Base-by-base conservation (phyloP, 1,140 invertebrate genomes). In the Pectinophora gossypiella region DNA sequence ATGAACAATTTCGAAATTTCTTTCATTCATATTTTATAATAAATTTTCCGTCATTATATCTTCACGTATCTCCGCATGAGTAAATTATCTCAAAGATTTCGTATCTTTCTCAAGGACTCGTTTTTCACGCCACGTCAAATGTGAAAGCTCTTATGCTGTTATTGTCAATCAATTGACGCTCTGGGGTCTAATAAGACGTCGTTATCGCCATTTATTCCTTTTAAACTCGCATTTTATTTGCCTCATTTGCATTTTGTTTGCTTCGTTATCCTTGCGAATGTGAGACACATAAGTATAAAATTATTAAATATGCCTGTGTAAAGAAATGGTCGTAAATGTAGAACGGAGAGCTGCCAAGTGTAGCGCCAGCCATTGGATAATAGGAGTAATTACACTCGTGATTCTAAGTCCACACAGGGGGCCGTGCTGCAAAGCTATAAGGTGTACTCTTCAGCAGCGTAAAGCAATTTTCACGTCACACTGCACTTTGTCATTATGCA, bases 401-500 rank as follows among this genome's bases (percentile, higher is more conserved):
- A 46, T 48, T 54, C 20, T 54, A 53, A 53, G 56, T 44, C 23
- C 44, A 52, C 45, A n/a, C 36, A 38, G 36, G 13, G 13, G 18
- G 5, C 12, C 19, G 1, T 44, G 13, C 13, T 15, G 43, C 35
- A 35, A 22, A 58, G 51, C 22, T 40, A 52, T 21, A 58, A 54
- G 45, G 54, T 46, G 44, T 54, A 40, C 38, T 56, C 46, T 59
- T 45, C 62, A 64, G 62, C 64, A 72, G 74, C 72, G 70, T 71
- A 76, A 65, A 74, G 74, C 72, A 86, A 86, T 86, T 86, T 86
- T 78, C 83, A 85, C 81, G 83, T 86, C 83, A 85, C 65, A 73
- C 69, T 72, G 70, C 72, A 86, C 77, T 86, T 85, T 86, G 83
- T 85, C 83, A 86, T 83, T 86, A 86, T 82, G 70, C 72, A 82